phyloP scores from a whole-genome alignment of 1,140 invertebrate species.

The Gonatopus flavifemur region DNA sequence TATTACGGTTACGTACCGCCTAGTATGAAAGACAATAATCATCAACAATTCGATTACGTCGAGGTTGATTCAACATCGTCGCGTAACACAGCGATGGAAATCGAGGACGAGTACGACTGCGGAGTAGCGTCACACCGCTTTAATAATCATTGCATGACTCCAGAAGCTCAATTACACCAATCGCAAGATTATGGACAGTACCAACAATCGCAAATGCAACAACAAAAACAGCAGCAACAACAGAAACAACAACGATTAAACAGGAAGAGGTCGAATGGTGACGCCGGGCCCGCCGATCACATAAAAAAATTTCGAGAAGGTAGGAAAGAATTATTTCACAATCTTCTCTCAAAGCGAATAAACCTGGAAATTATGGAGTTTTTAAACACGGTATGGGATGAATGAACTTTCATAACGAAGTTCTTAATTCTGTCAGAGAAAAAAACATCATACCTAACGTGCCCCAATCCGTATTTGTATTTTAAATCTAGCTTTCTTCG shows the following conservation, averaged over 20 bases:
- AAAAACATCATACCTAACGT: not conserved
- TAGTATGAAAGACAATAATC: slow-evolving; percentile 16
- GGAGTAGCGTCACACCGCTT: slow-evolving; percentile 18
- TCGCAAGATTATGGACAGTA: not conserved
- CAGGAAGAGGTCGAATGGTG: slow-evolving; percentile 35
- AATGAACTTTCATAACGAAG: not conserved
- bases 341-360: not conserved
- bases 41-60: slow-evolving; percentile 3
- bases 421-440: not conserved
- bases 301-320: slow-evolving; percentile 35
- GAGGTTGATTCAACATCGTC: not conserved
- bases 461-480: too few species aligned
- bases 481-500: too few species aligned
- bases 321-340: slow-evolving; percentile 27
- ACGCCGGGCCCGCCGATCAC: slow-evolving; percentile 10
- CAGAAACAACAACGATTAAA: slow-evolving; percentile 16
- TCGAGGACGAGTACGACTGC: slow-evolving; percentile 31
- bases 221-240: slow-evolving; percentile 1
- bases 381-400: not conserved
- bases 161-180: slow-evolving; percentile 24
- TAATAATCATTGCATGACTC: slow-evolving; percentile 44
- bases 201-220: not conserved
- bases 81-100: slow-evolving; percentile 40
- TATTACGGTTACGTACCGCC: slow-evolving; percentile 43
- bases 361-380: not conserved